Evolutionary conservation across 2,888 invertebrate genomes (phyloP).

Genomic region (Meghimatium bilineatum): DNA sequence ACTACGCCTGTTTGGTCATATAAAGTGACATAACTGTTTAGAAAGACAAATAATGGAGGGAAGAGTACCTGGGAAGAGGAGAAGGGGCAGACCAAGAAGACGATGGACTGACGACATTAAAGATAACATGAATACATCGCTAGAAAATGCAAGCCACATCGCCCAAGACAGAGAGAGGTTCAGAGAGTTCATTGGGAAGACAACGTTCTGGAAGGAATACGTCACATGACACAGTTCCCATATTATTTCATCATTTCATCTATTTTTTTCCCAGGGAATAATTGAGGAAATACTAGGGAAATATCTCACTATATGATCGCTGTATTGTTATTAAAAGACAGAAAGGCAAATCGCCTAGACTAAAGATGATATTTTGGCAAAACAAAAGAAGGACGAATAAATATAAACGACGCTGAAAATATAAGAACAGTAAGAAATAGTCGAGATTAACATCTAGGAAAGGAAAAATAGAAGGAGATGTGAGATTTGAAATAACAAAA

Average conservation of each 20-base stretch:
- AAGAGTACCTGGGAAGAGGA: too few species aligned
- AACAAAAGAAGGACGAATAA: neutral
- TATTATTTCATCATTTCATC: neutral
- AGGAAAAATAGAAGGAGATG: neutral
- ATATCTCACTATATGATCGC: neutral
- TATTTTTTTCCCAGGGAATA: neutral
- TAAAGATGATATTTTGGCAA: neutral
- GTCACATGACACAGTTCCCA: too few species aligned
- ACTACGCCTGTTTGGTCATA: too few species aligned
- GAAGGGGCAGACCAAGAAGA: too few species aligned
- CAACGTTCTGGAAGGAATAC: too few species aligned
- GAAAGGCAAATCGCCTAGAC: neutral
- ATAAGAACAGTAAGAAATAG: neutral
- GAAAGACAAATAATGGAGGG: too few species aligned
- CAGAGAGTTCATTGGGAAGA: too few species aligned
- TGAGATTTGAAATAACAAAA: neutral
- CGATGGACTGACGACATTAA: too few species aligned
- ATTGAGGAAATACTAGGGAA: neutral
- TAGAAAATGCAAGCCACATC: too few species aligned
- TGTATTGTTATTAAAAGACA: neutral
- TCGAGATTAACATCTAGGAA: neutral
- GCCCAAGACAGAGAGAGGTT: too few species aligned
- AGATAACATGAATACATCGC: too few species aligned
- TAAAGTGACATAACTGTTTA: too few species aligned
- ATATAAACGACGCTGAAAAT: neutral